Conservation (phyloP, 2,888 invertebrate species). For the Caenorhabditis becei region DNA sequence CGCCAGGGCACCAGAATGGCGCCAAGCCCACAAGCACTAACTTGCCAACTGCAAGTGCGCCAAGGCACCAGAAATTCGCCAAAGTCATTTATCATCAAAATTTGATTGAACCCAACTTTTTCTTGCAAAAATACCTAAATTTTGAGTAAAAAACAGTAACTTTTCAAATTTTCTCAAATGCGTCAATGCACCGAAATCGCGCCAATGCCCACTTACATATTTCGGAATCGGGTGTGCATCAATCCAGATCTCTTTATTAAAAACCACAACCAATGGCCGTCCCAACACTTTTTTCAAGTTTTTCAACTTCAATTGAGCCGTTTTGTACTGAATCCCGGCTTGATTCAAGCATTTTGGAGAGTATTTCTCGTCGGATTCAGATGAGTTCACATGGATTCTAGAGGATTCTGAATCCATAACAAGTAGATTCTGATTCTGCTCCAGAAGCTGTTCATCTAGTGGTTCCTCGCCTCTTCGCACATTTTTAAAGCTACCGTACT, state of each 20-base stretch:
- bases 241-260: constrained; percentile 54
- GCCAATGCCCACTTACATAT: too few relatives aligned
- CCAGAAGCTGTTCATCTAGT: neutral
- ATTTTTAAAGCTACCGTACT: constrained; percentile 11
- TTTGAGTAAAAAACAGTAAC: too few relatives aligned
- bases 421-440: constrained; percentile 1
- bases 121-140: too few relatives aligned
- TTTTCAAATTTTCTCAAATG: neutral
- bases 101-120: too few relatives aligned
- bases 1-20: too few relatives aligned
- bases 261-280: constrained; percentile 46
- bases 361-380: constrained; percentile 1
- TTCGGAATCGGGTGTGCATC: constrained; percentile 62
- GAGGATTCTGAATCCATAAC: neutral
- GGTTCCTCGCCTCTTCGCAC: neutral
- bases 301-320: too few relatives aligned
- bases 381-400: too few relatives aligned
- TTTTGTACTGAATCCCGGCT: constrained; percentile 13
- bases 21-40: too few relatives aligned
- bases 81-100: too few relatives aligned
- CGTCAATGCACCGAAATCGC: too few relatives aligned
- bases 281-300: constrained; percentile 22
- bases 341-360: constrained; percentile 13
- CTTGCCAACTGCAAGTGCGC: too few relatives aligned
- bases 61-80: too few relatives aligned